These are phyloP conservation scores for Isurus oxyrinchus DNA, from an alignment of 2,113 vertebrate species.

Conservation along the genomic window DNA sequence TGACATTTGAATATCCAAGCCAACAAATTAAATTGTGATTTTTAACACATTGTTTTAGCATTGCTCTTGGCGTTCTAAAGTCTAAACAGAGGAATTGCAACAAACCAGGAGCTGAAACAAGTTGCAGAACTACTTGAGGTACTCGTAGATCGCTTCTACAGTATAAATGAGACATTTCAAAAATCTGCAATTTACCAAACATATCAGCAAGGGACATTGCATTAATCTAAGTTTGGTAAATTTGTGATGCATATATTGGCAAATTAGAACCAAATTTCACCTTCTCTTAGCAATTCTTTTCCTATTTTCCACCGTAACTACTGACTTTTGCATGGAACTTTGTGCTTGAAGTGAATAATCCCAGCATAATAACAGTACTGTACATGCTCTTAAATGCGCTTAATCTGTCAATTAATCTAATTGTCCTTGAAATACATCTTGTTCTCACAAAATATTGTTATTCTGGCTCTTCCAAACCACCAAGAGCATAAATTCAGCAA, in stretches of 20 bases:
- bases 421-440: conserved; percentile 39
- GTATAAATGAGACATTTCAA: neutral
- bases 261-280: neutral
- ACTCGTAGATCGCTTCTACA: neutral
- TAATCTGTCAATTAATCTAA: neutral
- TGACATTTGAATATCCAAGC: neutral
- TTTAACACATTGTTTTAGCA: neutral
- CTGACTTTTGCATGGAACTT: neutral
- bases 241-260: neutral
- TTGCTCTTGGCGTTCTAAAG: neutral
- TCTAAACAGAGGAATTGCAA: neutral
- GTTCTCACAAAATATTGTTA: neutral
- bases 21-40: neutral
- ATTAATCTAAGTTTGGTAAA: neutral
- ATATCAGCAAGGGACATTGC: neutral
- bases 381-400: neutral
- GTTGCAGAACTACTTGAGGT: neutral
- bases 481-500: neutral
- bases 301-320: neutral
- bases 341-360: neutral
- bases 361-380: neutral
- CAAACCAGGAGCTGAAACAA: neutral
- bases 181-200: neutral
- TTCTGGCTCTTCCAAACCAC: conserved; percentile 35
- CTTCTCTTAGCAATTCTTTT: neutral